Evolutionary conservation across 2,888 invertebrate species (phyloP).

Genomic region (Serrognathus titanus): DNA sequence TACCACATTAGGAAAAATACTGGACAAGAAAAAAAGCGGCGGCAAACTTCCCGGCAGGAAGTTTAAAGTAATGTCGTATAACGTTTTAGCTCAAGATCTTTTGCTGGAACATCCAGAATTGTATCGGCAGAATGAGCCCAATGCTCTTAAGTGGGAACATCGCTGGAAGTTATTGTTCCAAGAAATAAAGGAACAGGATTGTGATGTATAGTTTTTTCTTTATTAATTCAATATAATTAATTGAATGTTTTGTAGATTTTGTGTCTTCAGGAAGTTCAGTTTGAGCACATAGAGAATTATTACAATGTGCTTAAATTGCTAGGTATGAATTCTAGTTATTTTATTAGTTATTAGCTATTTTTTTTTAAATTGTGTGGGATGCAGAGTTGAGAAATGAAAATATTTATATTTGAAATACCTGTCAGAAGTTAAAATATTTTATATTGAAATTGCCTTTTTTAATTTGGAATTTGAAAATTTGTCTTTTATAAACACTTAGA

Average conservation of each 20-base stretch:
- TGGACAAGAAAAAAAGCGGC: slow-evolving; percentile 8
- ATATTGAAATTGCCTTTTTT: no score
- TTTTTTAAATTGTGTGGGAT: neutral
- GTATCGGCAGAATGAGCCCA: slow-evolving; percentile 60
- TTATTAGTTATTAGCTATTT: neutral
- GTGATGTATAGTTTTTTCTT: slow-evolving; percentile 55
- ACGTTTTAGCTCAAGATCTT: slow-evolving; percentile 82
- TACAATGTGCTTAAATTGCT: slow-evolving; percentile 49
- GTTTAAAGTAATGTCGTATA: slow-evolving; percentile 79
- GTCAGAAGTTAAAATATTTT: no score
- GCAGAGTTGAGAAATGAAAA: no score
- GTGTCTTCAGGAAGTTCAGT: slow-evolving; percentile 89
- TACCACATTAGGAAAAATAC: slow-evolving; percentile 19
- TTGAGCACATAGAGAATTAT: slow-evolving; percentile 54
- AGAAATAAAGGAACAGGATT: slow-evolving; percentile 56
- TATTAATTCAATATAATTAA: slow-evolving; percentile 3
- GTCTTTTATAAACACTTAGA: no score
- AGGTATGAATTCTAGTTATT: slow-evolving; percentile 38
- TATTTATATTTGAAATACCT: no score
- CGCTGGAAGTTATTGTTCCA: slow-evolving; percentile 57
- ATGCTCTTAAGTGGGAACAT: slow-evolving; percentile 66
- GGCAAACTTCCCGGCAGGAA: slow-evolving; percentile 41
- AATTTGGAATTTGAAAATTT: no score
- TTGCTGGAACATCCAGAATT: slow-evolving; percentile 70
- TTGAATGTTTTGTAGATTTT: slow-evolving; percentile 60